Conservation (phyloP, 2,888 invertebrate genomes). For the Cataglyphis altisquamis region DNA sequence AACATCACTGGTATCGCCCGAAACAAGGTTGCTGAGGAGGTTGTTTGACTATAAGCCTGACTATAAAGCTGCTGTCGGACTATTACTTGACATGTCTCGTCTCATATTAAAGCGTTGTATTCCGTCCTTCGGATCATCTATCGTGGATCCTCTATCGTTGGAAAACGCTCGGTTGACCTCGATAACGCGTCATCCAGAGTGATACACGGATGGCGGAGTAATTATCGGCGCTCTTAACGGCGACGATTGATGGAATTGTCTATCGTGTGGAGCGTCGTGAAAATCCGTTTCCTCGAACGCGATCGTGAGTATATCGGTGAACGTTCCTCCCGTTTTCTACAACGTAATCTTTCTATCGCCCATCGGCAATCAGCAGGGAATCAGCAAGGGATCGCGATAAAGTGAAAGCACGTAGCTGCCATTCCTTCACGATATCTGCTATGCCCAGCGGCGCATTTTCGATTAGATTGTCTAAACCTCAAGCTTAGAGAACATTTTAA, state of each 20-base stretch:
- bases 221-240: slow-evolving; percentile 59
- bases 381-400: slow-evolving; percentile 45
- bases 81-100: slow-evolving; percentile 36
- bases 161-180: slow-evolving; percentile 46
- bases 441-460: slow-evolving; percentile 28
- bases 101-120: slow-evolving; percentile 42
- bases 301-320: slow-evolving; percentile 6
- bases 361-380: slow-evolving; percentile 35
- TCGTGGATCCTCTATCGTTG: slow-evolving; percentile 1
- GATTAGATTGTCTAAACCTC: slow-evolving; percentile 6
- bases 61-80: slow-evolving; percentile 27
- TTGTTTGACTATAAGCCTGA: slow-evolving; percentile 36
- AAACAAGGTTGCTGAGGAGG: slow-evolving; percentile 27
- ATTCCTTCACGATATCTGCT: slow-evolving; percentile 36
- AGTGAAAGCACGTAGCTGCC: slow-evolving; percentile 42
- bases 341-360: slow-evolving; percentile 31
- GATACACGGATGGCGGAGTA: slow-evolving; percentile 59
- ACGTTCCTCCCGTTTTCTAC: not conserved
- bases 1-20: slow-evolving; percentile 20
- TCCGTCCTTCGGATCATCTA: slow-evolving; percentile 29
- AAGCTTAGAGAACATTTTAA: not conserved
- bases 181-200: slow-evolving; percentile 52
- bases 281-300: slow-evolving; percentile 41
- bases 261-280: slow-evolving; percentile 25
- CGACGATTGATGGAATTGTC: slow-evolving; percentile 50